These are phyloP conservation scores for Lymantria dispar DNA, from an alignment of 2,888 invertebrate genomes.

Conservation along the genomic window DNA sequence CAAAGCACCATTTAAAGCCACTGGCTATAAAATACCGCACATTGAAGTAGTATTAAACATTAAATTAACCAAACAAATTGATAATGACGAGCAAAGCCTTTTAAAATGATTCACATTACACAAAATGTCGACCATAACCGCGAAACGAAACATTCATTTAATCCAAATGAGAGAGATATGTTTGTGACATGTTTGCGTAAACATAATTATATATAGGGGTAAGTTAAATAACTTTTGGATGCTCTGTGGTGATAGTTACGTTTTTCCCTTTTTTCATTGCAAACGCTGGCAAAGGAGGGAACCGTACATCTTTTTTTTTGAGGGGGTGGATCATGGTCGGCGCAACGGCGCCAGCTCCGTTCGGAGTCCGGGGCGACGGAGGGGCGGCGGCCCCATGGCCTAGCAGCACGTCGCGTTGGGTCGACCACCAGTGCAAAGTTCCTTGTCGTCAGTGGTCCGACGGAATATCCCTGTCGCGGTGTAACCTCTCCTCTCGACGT, in stretches of 20 bases:
- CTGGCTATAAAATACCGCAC: not conserved
- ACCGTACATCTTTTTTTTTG: too few species aligned
- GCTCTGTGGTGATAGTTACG: not conserved
- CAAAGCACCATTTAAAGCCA: not conserved
- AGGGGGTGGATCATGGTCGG: too few species aligned
- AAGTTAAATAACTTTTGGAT: too few species aligned
- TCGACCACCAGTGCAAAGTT: too few species aligned
- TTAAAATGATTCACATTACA: constrained; percentile 2
- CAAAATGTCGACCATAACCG: constrained; percentile 2
- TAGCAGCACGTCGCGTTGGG: too few species aligned
- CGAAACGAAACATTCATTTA: constrained; percentile 1
- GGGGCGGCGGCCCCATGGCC: too few species aligned
- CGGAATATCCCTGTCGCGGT: too few species aligned
- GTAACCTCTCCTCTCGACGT: too few species aligned
- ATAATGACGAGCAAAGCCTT: not conserved
- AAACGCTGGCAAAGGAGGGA: too few species aligned
- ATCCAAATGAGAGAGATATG: not conserved
- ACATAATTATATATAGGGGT: not conserved
- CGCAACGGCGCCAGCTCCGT: too few species aligned
- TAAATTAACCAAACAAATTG: not conserved
- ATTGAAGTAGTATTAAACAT: not conserved
- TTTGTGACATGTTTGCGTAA: constrained; percentile 5
- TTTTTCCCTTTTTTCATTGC: not conserved
- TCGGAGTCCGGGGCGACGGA: too few species aligned
- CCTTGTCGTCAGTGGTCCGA: too few species aligned